phyloP scores from a whole-genome alignment of 2,888 invertebrate species.

The Sesia bembeciformis region DNA sequence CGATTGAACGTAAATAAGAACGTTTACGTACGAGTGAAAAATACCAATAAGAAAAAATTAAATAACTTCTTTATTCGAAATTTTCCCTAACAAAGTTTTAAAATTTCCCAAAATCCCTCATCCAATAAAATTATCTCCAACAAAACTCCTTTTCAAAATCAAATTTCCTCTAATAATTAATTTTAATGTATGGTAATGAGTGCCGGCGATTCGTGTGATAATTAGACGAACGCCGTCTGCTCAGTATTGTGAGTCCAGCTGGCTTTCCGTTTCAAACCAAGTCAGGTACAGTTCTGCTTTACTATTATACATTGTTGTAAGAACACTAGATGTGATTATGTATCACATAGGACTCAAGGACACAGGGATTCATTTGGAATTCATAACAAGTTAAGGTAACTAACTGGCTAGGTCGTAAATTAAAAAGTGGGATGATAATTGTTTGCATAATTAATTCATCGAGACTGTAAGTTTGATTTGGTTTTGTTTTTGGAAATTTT shows the following conservation, averaged over 20 bases:
- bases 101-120: not conserved
- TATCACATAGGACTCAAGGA: no score
- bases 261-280: slow-evolving; percentile 16
- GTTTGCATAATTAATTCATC: no score
- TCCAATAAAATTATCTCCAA: not conserved
- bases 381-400: no score
- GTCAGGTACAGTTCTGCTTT: not conserved
- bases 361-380: no score
- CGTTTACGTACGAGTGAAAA: no score
- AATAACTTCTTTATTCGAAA: not conserved
- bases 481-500: no score
- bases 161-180: slow-evolving; percentile 42
- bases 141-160: slow-evolving; percentile 17
- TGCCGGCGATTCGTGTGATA: slow-evolving; percentile 24
- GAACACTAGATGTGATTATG: not conserved
- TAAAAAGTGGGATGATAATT: no score
- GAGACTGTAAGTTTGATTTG: no score
- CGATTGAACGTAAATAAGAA: no score
- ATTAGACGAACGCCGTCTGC: slow-evolving; percentile 19
- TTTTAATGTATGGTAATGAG: slow-evolving; percentile 57
- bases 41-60: not conserved
- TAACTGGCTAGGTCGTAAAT: no score
- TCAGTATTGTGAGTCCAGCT: slow-evolving; percentile 8
- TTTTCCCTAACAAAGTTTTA: not conserved
- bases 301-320: not conserved